Base-by-base conservation (phyloP, 2,797 vertebrate genomes). In the Phataginus tricuspis region DNA sequence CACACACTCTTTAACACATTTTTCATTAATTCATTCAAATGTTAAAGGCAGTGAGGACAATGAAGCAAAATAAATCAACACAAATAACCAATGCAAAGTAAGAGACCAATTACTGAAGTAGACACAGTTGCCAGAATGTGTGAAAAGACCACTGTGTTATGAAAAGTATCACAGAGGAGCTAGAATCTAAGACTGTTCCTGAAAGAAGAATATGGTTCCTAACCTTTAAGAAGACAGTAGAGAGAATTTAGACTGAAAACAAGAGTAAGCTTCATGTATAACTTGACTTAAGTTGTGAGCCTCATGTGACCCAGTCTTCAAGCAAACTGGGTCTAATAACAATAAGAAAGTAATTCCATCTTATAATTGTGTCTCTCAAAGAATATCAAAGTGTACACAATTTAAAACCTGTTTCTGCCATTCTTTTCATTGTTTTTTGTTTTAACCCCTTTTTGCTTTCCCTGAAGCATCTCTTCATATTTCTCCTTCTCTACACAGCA, bases 381-480 rank as follows among this genome's bases (percentile, higher is more conserved):
- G 71, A 90, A 87, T 85, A 90, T 95, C 93, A 94, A 96, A 96
- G 75, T 16, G 75, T 18, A 59, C 19, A 63, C n/a, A 79, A 57
- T 92, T 79, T 85, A 77, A 92, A 92, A 74, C 29, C n/a, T 31
- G 68, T 19, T 90, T 78, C 61, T 68, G 15, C 45, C 45, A 25
- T 64, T 66, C 61, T 61, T 96, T 92, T 84, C n/a, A 57, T 78
- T 95, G 55, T 75, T 75, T 63, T 34, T 51, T 29, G 59, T 88
- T 79, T 86, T 87, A 78, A 75, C 57, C 85, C 64, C 51, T 71
- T 75, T 68, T 57, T 84, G 63, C 27, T 95, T 94, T n/a, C 75
- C 79, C 88, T 87, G 71, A 90, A 96, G 93, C 59, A 23, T 71
- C 53, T 72, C 86, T 78, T 93, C 59, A 51, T 55, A 15, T 78